These are phyloP conservation scores for Theristicus caerulescens DNA, from an alignment of 2,113 vertebrate genomes.

Conservation along the genomic window DNA sequence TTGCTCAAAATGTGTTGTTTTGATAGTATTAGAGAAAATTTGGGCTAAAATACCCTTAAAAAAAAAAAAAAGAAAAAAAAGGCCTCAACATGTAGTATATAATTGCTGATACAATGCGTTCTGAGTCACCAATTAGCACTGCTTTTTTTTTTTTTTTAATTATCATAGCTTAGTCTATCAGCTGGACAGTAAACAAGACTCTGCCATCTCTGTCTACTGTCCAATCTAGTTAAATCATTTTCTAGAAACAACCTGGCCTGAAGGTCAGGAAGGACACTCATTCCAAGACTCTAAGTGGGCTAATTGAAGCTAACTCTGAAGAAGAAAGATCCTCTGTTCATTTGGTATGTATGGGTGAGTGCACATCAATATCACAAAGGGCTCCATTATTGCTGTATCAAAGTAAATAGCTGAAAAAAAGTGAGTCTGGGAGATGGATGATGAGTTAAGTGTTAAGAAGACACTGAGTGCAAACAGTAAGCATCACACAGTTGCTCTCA, in stretches of 20 bases:
- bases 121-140: background rate
- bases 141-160: background rate
- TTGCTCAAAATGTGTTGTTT: background rate
- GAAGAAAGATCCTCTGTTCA: constrained; percentile 75
- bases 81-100: background rate
- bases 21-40: background rate
- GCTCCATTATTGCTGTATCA: constrained; percentile 77
- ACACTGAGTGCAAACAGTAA: constrained; percentile 19
- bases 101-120: background rate
- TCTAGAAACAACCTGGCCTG: constrained; percentile 62
- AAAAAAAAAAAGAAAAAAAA: background rate
- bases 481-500: background rate
- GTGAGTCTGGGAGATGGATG: constrained; percentile 47
- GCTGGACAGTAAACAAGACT: background rate
- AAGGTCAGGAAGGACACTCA: constrained; percentile 72
- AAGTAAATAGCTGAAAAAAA: constrained; percentile 72
- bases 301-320: constrained; percentile 72
- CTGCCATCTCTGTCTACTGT: background rate
- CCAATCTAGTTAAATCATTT: constrained; percentile 64
- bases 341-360: constrained; percentile 62
- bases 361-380: constrained; percentile 73
- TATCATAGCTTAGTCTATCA: background rate
- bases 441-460: constrained; percentile 51
- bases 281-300: constrained; percentile 72
- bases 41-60: background rate